Evolutionary conservation across 2,797 vertebrate species (phyloP).

Genomic region (Molossus molossus): DNA sequence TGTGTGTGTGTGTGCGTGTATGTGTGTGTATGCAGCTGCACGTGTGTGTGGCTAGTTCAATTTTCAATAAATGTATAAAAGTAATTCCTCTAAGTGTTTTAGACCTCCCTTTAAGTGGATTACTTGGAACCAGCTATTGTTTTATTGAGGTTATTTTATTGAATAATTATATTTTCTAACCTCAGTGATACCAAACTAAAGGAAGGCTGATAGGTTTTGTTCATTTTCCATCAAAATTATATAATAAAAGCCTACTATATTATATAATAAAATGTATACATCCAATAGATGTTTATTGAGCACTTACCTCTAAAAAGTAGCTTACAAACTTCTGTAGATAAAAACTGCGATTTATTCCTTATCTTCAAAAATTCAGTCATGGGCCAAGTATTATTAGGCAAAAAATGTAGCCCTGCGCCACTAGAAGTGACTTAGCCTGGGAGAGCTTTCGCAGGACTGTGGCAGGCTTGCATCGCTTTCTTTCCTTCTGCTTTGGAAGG

Average conservation of each 20-base stretch:
- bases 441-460: too few species aligned
- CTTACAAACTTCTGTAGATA: not conserved
- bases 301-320: not conserved
- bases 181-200: not conserved
- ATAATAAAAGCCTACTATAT: not conserved
- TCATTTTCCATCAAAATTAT: not conserved
- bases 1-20: too few species aligned
- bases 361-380: not conserved
- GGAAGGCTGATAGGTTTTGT: not conserved
- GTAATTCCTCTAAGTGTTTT: not conserved
- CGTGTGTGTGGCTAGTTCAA: not conserved
- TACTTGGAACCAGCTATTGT: not conserved
- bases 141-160: conserved; percentile 26
- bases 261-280: not conserved
- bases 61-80: not conserved
- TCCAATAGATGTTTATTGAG: not conserved
- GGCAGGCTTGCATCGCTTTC: too few species aligned
- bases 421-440: not conserved
- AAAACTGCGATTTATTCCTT: not conserved
- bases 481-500: not conserved
- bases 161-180: conserved; percentile 36
- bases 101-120: not conserved
- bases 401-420: not conserved
- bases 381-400: not conserved
- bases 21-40: not conserved